Evolutionary conservation across 2,888 invertebrate genomes (phyloP).

Genomic region (Mycalesis mineus): DNA sequence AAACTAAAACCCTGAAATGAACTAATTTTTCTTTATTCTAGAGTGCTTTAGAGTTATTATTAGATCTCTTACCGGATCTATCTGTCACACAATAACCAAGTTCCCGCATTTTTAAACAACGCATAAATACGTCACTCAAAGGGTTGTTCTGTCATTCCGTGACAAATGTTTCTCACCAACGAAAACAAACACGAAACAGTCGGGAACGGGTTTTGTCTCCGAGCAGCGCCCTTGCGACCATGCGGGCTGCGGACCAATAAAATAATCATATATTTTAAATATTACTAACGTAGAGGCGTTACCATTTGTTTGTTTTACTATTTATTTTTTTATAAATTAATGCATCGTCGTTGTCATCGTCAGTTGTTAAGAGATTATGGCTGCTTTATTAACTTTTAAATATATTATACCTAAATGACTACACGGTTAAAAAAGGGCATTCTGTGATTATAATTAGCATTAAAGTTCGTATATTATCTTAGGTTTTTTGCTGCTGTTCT

Average conservation of each 20-base stretch:
- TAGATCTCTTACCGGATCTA: neutral
- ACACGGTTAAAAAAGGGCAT: no score
- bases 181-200: slow-evolving; percentile 57
- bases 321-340: no score
- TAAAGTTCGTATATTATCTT: no score
- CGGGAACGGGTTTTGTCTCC: slow-evolving; percentile 21
- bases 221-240: slow-evolving; percentile 34
- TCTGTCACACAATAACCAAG: neutral
- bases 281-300: slow-evolving; percentile 9
- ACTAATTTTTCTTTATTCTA: no score
- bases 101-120: slow-evolving; percentile 6
- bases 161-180: slow-evolving; percentile 54
- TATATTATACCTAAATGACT: no score
- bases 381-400: no score
- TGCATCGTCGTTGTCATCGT: no score
- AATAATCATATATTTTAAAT: slow-evolving; percentile 38
- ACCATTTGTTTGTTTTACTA: slow-evolving; percentile 4
- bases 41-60: no score
- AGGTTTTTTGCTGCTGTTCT: no score
- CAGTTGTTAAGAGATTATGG: no score
- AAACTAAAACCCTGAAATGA: no score
- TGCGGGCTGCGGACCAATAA: slow-evolving; percentile 45
- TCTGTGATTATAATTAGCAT: no score
- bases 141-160: slow-evolving; percentile 34
- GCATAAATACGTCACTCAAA: slow-evolving; percentile 34